Evolutionary conservation across 2,888 invertebrate species (phyloP).

Genomic region (Luffia ferchaultella): DNA sequence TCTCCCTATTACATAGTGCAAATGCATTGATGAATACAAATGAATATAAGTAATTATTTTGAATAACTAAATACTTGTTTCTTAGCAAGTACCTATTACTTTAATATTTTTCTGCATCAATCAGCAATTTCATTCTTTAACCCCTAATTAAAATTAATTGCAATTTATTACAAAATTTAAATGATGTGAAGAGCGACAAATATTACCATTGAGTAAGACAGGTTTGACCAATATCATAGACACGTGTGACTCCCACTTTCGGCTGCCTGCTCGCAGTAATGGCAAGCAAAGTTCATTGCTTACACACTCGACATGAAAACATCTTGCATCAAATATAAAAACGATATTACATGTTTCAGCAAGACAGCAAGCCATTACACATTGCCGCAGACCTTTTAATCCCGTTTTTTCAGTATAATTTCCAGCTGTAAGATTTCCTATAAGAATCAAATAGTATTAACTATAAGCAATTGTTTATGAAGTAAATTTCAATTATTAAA

Average conservation of each 20-base stretch:
- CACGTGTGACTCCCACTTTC: slow-evolving; percentile 69
- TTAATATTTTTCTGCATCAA: too few species aligned
- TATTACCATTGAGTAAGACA: slow-evolving; percentile 65
- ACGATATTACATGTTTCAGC: slow-evolving; percentile 78
- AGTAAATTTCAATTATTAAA: too few species aligned
- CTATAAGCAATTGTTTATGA: too few species aligned
- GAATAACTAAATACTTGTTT: too few species aligned
- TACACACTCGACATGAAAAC: slow-evolving; percentile 79
- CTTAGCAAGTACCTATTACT: too few species aligned
- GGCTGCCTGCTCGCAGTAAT: slow-evolving; percentile 50
- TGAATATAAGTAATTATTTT: too few species aligned
- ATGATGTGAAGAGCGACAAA: too few species aligned
- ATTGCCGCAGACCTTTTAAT: slow-evolving; percentile 64
- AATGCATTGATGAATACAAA: too few species aligned
- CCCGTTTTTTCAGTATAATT: slow-evolving; percentile 65
- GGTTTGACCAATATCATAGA: slow-evolving; percentile 83
- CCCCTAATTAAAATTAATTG: too few species aligned
- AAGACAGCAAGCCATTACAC: slow-evolving; percentile 73
- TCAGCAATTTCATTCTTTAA: too few species aligned
- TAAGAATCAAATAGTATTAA: slow-evolving; percentile 7
- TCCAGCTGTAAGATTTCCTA: slow-evolving; percentile 66
- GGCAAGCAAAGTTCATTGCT: slow-evolving; percentile 78
- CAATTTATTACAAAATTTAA: too few species aligned
- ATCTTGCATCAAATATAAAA: slow-evolving; percentile 77
- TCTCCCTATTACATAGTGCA: too few species aligned